Evolutionary conservation across 2,888 invertebrate species (phyloP), one percentile per base, ranked within the genome.

Genomic region (Campopleginae sp.): DNA sequence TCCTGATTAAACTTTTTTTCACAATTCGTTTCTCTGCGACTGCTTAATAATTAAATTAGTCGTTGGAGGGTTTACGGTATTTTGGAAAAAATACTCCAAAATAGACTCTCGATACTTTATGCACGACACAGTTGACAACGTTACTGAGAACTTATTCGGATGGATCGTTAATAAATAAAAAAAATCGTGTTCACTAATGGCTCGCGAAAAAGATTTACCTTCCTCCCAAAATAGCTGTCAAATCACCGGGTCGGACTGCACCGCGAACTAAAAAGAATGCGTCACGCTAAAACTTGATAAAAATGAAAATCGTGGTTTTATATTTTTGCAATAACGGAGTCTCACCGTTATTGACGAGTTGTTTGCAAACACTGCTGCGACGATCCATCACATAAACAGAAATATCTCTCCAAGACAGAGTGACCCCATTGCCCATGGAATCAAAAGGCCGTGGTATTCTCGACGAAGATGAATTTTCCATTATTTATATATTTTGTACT

Each of bases 141-240:
- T 51, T 14, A 7, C 51, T 19, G 51, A n/a, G 6, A 19, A 51
- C 7, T 51, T 51, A 19, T 10, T 51, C 3, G 19, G 51, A 1
- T 19, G 1, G 5, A 14, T 54, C 54, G 6, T 54, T 10, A 27
- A 27, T 14, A 58, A 58, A 8, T 2, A 23, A 12, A 14, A 58
- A 12, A 10, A 23, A 8, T 58, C 4, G 14, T 23, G 23, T 23
- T 12, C 10, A 19, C 23, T 54, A 5, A 23, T 17, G 3, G 23
- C 6, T 51, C 48, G 23, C 31, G 6, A 23, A 54, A 65, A 71
- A 33, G 31, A n/a, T 65, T 12, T 94, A 97, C 97, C 97, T 97
- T 86, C 97, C 96, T 82, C 98, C 98, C 96, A 98, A 97, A 84
- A 98, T 94, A 0, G 98, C 98, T 85, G 97, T 97, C 88, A 98